Evolutionary conservation across 2,113 vertebrate genomes (phyloP).

Genomic region (Climacteris rufus): DNA sequence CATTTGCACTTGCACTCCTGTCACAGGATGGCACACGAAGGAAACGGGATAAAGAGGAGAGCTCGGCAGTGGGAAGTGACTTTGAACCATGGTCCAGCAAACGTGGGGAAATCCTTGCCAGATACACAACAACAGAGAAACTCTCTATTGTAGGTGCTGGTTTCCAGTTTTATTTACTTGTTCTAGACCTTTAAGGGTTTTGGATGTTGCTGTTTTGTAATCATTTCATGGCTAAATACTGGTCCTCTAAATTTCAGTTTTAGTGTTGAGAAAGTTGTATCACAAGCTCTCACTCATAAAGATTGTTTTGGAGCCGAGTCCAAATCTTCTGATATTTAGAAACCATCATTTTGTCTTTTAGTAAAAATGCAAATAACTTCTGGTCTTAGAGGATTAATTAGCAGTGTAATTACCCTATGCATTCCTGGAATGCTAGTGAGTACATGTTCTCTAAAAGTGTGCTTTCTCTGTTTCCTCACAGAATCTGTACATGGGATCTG

Average conservation of each 20-base stretch:
- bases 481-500: conserved; percentile 95
- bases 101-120: conserved; percentile 89
- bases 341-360: neutral
- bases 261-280: neutral
- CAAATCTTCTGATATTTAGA: neutral
- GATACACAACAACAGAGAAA: conserved; percentile 96
- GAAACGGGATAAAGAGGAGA: conserved; percentile 81
- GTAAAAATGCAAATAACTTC: neutral
- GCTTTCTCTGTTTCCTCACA: conserved; percentile 51
- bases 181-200: neutral
- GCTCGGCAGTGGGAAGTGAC: conserved; percentile 78
- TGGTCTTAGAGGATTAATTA: neutral
- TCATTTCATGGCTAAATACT: neutral
- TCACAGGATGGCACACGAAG: conserved; percentile 81
- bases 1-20: neutral
- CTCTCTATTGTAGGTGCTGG: conserved; percentile 89
- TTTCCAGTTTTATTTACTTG: neutral
- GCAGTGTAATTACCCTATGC: neutral
- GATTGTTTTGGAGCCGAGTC: neutral
- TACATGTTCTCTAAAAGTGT: neutral
- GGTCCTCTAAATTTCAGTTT: neutral
- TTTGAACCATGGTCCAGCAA: conserved; percentile 93
- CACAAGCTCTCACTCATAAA: neutral
- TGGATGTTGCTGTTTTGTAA: neutral
- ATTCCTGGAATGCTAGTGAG: neutral